A percentile compares a stretch with the other conserved stretches of the same genome.
phyloP scores from a whole-genome alignment of 1,140 invertebrate genomes.

The Elymnias hypermnestra region DNA sequence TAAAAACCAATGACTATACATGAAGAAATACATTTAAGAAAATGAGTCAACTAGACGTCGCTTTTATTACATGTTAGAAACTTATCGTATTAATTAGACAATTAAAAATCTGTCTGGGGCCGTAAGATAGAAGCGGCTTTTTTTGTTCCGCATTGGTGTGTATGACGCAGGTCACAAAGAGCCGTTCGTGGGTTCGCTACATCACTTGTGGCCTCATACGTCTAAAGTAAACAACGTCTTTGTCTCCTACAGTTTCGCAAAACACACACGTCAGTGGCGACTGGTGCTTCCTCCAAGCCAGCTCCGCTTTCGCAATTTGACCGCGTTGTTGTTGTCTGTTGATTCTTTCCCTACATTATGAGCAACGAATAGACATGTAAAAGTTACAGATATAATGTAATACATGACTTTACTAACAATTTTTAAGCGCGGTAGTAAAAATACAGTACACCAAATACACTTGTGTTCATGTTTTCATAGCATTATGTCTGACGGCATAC shows the following conservation, averaged over 20 bases:
- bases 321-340: background rate
- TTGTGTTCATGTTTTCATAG: too few relatives aligned
- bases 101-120: too few relatives aligned
- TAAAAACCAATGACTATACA: too few relatives aligned
- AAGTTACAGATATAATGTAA: background rate
- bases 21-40: too few relatives aligned
- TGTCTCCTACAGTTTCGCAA: constrained; percentile 21
- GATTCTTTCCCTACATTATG: background rate
- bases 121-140: background rate
- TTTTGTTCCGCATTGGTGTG: constrained; percentile 13
- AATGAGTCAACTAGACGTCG: too few relatives aligned
- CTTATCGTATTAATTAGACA: too few relatives aligned
- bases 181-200: background rate
- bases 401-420: too few relatives aligned
- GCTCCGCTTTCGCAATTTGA: constrained; percentile 1
- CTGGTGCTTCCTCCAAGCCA: constrained; percentile 14
- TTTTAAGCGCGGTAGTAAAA: too few relatives aligned
- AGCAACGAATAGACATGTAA: background rate
- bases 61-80: too few relatives aligned
- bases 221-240: constrained; percentile 20
- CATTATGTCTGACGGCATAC: too few relatives aligned
- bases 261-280: constrained; percentile 5
- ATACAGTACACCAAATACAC: too few relatives aligned
- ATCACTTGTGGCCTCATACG: constrained; percentile 10
- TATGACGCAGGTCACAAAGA: constrained; percentile 12